Conservation (phyloP, 2,797 vertebrate genomes). For the Diplodus sargus region DNA sequence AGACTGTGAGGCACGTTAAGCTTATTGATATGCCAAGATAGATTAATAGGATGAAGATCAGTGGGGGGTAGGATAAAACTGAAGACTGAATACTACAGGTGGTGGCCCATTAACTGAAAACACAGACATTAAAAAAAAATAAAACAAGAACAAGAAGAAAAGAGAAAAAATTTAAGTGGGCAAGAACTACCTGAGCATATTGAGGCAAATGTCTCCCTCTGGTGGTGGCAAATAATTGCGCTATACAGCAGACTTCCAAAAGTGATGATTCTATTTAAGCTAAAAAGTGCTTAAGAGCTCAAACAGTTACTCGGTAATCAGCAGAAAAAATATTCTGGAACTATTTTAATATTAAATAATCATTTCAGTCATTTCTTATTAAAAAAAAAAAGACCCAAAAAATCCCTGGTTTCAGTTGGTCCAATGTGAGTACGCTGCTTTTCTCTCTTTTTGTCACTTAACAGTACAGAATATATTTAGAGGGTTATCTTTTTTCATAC, state of each 20-base stretch:
- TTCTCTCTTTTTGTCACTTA: not conserved
- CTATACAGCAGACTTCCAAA: not conserved
- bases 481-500: too few species aligned
- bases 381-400: not conserved
- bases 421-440: too few species aligned
- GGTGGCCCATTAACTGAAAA: not conserved
- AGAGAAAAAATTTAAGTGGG: fast-evolving
- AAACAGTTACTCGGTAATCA: not conserved
- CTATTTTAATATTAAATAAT: not conserved
- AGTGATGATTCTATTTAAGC: too few species aligned
- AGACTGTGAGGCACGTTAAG: slow-evolving; percentile 23
- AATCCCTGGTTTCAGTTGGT: not conserved
- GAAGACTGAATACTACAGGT: not conserved
- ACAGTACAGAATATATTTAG: not conserved
- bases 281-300: not conserved
- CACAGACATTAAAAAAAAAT: not conserved
- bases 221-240: slow-evolving; percentile 32
- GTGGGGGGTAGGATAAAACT: not conserved
- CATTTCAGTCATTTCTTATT: not conserved
- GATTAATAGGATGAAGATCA: slow-evolving; percentile 16
- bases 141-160: slow-evolving; percentile 6
- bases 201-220: slow-evolving; percentile 67
- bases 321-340: not conserved
- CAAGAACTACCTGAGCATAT: not conserved
- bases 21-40: slow-evolving; percentile 23